These are phyloP conservation scores for Ophiodon elongatus DNA, from an alignment of 2,113 vertebrate genomes.

Conservation along the genomic window DNA sequence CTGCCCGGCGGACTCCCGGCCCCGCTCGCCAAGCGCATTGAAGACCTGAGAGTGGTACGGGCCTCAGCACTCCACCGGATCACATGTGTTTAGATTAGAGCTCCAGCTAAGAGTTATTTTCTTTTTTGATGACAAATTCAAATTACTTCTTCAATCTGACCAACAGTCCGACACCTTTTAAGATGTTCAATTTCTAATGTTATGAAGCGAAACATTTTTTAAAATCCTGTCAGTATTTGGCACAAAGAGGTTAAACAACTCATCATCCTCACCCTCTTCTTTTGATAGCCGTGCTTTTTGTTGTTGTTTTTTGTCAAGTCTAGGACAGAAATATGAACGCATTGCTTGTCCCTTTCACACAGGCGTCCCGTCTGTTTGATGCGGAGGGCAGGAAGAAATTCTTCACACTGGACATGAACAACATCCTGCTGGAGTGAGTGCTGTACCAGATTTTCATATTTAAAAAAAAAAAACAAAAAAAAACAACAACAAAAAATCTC, in stretches of 20 bases:
- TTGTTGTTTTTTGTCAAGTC: not conserved
- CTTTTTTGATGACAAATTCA: not conserved
- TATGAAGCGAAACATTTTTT: not conserved
- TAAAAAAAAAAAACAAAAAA: not conserved
- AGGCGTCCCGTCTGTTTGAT: constrained; percentile 97
- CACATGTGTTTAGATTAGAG: not conserved
- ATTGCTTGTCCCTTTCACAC: constrained; percentile 7
- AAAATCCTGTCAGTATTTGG: not conserved
- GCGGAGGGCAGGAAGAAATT: constrained; percentile 99
- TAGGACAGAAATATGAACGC: not conserved
- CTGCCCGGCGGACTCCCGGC: constrained; percentile 91
- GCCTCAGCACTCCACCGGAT: too few relatives aligned
- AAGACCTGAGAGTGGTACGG: constrained; percentile 92
- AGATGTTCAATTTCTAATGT: not conserved
- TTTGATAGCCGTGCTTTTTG: not conserved
- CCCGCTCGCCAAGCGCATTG: constrained; percentile 93
- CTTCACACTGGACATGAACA: constrained; percentile 99
- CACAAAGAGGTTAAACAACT: not conserved
- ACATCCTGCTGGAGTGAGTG: constrained; percentile 99
- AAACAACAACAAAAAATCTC: not conserved
- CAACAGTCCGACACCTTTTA: not conserved
- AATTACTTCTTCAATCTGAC: not conserved
- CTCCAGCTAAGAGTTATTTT: not conserved
- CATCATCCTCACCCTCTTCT: not conserved
- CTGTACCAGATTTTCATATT: not conserved